Evolutionary conservation across 2,888 invertebrate genomes (phyloP), one percentile per base, ranked within the genome.

Genomic region (Atherix ibis): DNA sequence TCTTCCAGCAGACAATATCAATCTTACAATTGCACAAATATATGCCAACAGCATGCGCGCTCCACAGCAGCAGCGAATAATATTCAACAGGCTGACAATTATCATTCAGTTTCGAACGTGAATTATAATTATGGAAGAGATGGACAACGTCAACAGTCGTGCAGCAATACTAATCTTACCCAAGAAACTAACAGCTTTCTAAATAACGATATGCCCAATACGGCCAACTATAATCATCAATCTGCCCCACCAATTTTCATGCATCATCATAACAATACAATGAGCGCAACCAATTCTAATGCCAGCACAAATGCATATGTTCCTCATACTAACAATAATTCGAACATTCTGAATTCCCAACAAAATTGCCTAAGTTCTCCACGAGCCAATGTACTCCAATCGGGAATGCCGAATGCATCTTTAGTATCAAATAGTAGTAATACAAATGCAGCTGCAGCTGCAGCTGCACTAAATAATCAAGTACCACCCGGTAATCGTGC

Each of bases 401-500:
- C 44, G 42, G 38, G 40, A 10, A 38, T 18, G 6, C 43, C 43
- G 44, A 55, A 49, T 39, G 53, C 52, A 34, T 48, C 47, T 31
- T 52, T 54, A 36, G 50, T 57, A 44, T 54, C 43, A 57, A 32
- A 49, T 45, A 36, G 55, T 50, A 42, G 13, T 35, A 34, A 35
- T 37, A 31, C 39, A 28, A 34, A 35, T 37, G 32, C 39, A 28
- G 40, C 42, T 18, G 35, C 47, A 13, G 36, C 44, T 30, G 55
- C 44, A 18, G 46, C 71, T 44, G 74, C 79, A 1, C 66, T 88
- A 28, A 88, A 88, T 60, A 88, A 88, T 58, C 85, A 88, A 65
- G 87, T 88, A 34, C 80, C 85, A 25, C 88, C 88, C 22, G 87
- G 88, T 18, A 85, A 83, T 59, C 67, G 88, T 43, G 85, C 87